Evolutionary conservation across 2,888 invertebrate genomes (phyloP).

Genomic region (Perithous albicinctus): DNA sequence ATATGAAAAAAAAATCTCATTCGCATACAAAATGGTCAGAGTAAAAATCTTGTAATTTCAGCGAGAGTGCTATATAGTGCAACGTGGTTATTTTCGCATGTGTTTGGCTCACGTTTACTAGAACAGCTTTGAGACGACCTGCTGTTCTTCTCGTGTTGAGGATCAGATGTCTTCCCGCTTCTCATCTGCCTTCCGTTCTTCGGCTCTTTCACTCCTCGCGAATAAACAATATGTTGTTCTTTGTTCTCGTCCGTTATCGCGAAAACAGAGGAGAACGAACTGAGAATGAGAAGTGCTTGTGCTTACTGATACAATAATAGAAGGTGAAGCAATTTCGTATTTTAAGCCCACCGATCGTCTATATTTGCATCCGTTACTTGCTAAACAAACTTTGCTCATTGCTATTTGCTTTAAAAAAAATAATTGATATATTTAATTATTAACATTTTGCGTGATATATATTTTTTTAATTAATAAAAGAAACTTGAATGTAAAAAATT

Average conservation of each 20-base stretch:
- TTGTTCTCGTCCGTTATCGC: conserved; percentile 12
- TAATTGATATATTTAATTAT: background rate
- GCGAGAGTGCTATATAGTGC: conserved; percentile 19
- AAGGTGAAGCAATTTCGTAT: background rate
- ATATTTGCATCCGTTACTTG: background rate
- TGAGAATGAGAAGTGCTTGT: conserved; percentile 32
- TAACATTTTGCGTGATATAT: too few relatives aligned
- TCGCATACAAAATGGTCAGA: background rate
- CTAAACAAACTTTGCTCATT: too few relatives aligned
- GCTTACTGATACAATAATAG: background rate
- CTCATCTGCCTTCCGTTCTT: conserved; percentile 18
- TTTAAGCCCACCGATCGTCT: background rate
- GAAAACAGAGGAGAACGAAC: conserved; percentile 19
- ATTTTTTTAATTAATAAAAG: too few relatives aligned
- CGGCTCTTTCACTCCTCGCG: conserved; percentile 48
- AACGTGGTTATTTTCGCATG: conserved; percentile 52
- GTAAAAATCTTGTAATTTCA: conserved; percentile 44
- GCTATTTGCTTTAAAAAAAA: background rate
- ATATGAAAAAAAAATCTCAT: background rate
- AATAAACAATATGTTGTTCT: conserved; percentile 53
- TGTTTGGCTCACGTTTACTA: conserved; percentile 47
- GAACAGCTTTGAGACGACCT: conserved; percentile 48
- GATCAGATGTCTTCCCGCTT: conserved; percentile 25
- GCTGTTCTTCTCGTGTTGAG: conserved; percentile 26
- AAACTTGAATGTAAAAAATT: too few relatives aligned